Base-by-base conservation (phyloP, 2,797 vertebrate species). In the Chaetodon trifasciatus region DNA sequence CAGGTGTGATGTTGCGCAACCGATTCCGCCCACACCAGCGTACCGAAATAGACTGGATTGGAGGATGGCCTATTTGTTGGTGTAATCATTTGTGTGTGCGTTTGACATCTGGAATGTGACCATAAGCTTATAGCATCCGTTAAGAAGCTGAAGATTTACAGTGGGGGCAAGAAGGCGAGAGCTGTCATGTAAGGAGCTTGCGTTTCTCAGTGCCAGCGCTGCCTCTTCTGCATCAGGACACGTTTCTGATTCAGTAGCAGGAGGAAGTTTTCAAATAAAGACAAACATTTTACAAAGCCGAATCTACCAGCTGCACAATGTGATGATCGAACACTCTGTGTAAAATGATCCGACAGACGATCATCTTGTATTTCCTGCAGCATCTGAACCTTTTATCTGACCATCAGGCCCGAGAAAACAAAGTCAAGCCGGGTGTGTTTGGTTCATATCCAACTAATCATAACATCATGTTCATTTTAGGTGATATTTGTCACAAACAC, bases 111-210 rank as follows among this genome's bases (percentile, higher is more conserved):
- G 93, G 91, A 91, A 74, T 82, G 77, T 76, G 66, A 89, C 86
- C 91, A 87, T 86, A 71, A 92, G 87, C 93, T 93, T 90, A 88
- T 50, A 84, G 86, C 91, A 58, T 86, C 74, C 50, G 55, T 76
- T 91, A 90, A 90, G 85, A 90, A 70, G 92, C 85, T 89, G 85
- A 35, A 92, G 92, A 93, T 90, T 92, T 93, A 86, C 79, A 76
- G 87, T 37, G 49, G 63, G 80, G 83, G 80, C 88, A 79, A 73
- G 82, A 72, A 89, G 89, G 67, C 66, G 37, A 84, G 78, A 47
- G 87, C 74, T 57, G 88, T 70, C 78, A 3, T 83, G 85, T 92
- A 91, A 93, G 91, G 81, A 88, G 92, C 86, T 94, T 93, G 86
- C 74, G 90, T 40, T 19, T 44, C 39, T 24, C 78, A 37, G 32